Evolutionary conservation across 2,797 vertebrate species (phyloP).

Genomic region (Sebastes minor): DNA sequence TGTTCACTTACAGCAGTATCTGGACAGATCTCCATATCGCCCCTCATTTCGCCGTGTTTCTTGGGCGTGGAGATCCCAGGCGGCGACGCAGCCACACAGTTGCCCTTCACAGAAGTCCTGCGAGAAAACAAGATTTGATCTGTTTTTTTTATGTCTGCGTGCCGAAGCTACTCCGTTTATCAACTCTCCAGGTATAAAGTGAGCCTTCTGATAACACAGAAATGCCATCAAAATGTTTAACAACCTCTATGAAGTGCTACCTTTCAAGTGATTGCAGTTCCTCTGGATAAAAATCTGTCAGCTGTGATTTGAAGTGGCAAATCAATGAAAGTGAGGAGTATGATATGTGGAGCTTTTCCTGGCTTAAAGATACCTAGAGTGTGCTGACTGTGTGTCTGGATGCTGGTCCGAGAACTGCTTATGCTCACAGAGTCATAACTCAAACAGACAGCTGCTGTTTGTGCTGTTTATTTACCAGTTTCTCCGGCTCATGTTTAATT

Average conservation of each 20-base stretch:
- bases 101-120: constrained; percentile 87
- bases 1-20: constrained; percentile 84
- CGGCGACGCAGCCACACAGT: constrained; percentile 78
- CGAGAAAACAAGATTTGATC: constrained; percentile 84
- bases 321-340: constrained; percentile 73
- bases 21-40: constrained; percentile 83
- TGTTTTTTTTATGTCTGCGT: constrained; percentile 70
- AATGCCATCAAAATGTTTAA: constrained; percentile 71
- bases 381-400: constrained; percentile 51
- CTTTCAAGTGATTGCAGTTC: constrained; percentile 71
- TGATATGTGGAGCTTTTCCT: constrained; percentile 70
- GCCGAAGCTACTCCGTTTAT: constrained; percentile 81
- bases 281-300: constrained; percentile 83
- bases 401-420: constrained; percentile 51
- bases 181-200: constrained; percentile 84
- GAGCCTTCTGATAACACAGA: constrained; percentile 77
- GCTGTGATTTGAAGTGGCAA: constrained; percentile 76
- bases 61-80: constrained; percentile 80
- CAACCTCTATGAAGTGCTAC: constrained; percentile 58
- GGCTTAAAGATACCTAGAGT: constrained; percentile 60
- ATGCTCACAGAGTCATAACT: constrained; percentile 71
- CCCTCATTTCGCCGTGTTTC: constrained; percentile 85
- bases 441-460: constrained; percentile 57
- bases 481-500: constrained; percentile 51
- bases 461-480: constrained; percentile 32